Conservation (phyloP, 2,888 invertebrate species). For the Gerris lacustris region DNA sequence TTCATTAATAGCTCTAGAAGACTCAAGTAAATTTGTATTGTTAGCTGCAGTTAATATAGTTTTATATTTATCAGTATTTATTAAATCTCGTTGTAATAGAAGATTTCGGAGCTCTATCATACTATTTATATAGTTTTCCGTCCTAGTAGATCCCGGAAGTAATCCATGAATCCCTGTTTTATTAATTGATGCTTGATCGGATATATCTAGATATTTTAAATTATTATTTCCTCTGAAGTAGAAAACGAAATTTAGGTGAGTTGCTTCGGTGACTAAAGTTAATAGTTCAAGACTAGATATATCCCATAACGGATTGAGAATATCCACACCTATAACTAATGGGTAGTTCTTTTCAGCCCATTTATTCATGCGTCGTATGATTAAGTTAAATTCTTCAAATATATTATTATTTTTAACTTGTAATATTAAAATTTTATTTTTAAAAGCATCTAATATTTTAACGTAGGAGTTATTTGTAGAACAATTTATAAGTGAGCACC, state of each 20-base stretch:
- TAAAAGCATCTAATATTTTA: background rate
- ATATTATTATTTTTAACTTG: background rate
- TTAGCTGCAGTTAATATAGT: too few relatives aligned
- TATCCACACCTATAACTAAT: background rate
- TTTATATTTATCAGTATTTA: too few relatives aligned
- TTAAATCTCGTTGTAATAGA: too few relatives aligned
- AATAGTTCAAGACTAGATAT: background rate
- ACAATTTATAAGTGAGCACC: background rate
- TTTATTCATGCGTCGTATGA: background rate
- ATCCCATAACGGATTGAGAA: background rate
- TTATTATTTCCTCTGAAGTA: background rate
- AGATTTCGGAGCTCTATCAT: too few relatives aligned
- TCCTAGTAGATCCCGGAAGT: too few relatives aligned
- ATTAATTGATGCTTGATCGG: too few relatives aligned
- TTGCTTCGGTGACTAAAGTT: background rate
- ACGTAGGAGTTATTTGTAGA: background rate
- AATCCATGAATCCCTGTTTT: too few relatives aligned
- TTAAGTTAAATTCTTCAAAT: background rate
- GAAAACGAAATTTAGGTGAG: background rate
- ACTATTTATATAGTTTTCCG: too few relatives aligned
- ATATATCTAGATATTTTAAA: conserved; percentile 1
- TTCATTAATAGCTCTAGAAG: too few relatives aligned
- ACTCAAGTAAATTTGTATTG: too few relatives aligned
- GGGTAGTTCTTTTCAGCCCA: background rate
- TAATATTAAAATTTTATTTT: background rate